These are phyloP conservation scores for Lasiurus cinereus DNA, from an alignment of 2,113 vertebrate species.

Conservation along the genomic window DNA sequence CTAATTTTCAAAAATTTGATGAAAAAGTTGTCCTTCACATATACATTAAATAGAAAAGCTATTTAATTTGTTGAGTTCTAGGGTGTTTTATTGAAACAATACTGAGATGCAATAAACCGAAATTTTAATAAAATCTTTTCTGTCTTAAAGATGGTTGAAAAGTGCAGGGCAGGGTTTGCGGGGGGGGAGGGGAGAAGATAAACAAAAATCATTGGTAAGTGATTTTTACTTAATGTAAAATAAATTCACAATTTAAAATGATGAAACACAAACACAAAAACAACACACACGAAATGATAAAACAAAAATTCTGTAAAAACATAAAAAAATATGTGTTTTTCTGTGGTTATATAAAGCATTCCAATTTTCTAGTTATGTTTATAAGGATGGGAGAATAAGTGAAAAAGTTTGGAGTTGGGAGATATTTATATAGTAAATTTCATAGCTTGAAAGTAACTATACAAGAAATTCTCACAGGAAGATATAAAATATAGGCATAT, in stretches of 20 bases:
- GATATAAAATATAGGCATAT: background rate
- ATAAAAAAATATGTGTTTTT: background rate
- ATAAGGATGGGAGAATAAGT: background rate
- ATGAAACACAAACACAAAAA: background rate
- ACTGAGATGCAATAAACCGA: background rate
- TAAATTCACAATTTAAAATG: conserved; percentile 1
- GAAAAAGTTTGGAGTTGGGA: background rate
- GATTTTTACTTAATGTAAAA: background rate
- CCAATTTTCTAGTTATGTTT: background rate
- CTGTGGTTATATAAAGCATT: background rate
- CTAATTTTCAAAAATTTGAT: background rate
- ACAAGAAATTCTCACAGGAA: background rate
- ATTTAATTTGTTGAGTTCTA: background rate
- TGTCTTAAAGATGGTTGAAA: background rate
- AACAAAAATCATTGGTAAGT: background rate
- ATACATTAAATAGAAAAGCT: background rate
- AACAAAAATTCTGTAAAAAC: background rate
- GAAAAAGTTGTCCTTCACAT: background rate
- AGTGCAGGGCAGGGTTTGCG: background rate
- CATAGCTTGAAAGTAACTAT: background rate
- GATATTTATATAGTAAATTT: background rate
- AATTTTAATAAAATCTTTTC: conserved; percentile 7
- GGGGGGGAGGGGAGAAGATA: background rate
- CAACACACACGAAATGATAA: background rate
- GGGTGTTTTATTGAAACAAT: background rate